phyloP scores from a whole-genome alignment of 2,113 vertebrate genomes.

The Mesembrinibis cayennensis region DNA sequence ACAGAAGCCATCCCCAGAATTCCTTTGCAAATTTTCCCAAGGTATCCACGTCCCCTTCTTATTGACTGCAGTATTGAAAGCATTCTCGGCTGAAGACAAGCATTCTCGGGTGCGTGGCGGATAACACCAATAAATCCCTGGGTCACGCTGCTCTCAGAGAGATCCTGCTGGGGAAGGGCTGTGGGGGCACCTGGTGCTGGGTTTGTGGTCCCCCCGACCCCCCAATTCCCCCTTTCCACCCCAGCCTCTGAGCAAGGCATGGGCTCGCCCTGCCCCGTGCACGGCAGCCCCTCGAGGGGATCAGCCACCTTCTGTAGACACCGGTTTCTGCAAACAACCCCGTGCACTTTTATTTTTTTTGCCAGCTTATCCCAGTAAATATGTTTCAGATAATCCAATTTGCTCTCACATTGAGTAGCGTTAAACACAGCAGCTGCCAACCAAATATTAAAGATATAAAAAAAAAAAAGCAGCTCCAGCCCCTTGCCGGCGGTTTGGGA shows the following conservation, averaged over 20 bases:
- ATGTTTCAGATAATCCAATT: slow-evolving; percentile 46
- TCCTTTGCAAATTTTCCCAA: background rate
- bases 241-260: background rate
- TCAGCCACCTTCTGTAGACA: background rate
- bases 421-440: slow-evolving; percentile 2
- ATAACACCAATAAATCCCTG: background rate
- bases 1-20: background rate
- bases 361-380: background rate
- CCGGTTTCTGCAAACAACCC: background rate
- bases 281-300: background rate
- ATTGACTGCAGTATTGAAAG: background rate
- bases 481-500: background rate
- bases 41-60: background rate
- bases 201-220: fast-evolving
- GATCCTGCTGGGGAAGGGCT: background rate
- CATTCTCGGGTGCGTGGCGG: fast-evolving
- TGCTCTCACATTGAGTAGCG: background rate
- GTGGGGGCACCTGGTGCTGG: background rate
- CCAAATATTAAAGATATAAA: background rate
- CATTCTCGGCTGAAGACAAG: background rate
- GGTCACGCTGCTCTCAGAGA: background rate
- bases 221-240: background rate
- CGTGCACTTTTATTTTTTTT: background rate
- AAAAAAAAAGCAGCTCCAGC: background rate
- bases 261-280: no score